Conservation (phyloP, 1,140 invertebrate genomes). For the Anadara kagoshimensis region DNA sequence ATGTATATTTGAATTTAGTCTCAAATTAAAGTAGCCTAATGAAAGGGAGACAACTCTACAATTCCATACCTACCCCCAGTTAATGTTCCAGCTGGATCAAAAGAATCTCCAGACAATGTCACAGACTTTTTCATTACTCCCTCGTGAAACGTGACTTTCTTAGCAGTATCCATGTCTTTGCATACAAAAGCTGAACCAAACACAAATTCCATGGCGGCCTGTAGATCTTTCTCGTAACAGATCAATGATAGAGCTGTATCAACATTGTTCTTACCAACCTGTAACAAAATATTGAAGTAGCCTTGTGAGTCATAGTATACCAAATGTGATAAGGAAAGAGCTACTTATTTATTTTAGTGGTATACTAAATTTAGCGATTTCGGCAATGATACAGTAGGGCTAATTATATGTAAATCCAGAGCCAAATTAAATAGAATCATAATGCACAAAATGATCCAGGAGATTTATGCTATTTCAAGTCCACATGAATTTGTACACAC, state of each 20-base stretch:
- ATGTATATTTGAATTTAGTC: too few relatives aligned
- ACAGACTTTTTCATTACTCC: conserved; percentile 85
- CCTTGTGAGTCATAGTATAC: too few relatives aligned
- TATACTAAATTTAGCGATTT: too few relatives aligned
- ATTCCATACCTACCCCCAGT: conserved; percentile 82
- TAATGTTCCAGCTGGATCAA: conserved; percentile 91
- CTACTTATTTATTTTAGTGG: too few relatives aligned
- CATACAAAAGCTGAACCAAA: conserved; percentile 93
- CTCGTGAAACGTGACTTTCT: conserved; percentile 84
- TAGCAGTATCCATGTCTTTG: conserved; percentile 86
- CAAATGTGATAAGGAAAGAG: too few relatives aligned
- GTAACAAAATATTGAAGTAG: not conserved
- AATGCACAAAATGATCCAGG: too few relatives aligned
- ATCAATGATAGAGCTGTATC: conserved; percentile 88
- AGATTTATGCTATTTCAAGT: too few relatives aligned
- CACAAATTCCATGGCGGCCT: conserved; percentile 89
- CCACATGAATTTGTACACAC: too few relatives aligned
- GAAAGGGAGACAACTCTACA: not conserved
- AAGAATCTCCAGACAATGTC: conserved; percentile 93
- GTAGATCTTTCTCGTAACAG: conserved; percentile 82
- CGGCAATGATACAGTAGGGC: too few relatives aligned
- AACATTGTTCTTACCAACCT: conserved; percentile 83
- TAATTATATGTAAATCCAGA: too few relatives aligned
- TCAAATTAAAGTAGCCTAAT: too few relatives aligned
- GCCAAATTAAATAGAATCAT: too few relatives aligned